Conservation (phyloP, 1,140 invertebrate species). For the Caenorhabditis latens region DNA sequence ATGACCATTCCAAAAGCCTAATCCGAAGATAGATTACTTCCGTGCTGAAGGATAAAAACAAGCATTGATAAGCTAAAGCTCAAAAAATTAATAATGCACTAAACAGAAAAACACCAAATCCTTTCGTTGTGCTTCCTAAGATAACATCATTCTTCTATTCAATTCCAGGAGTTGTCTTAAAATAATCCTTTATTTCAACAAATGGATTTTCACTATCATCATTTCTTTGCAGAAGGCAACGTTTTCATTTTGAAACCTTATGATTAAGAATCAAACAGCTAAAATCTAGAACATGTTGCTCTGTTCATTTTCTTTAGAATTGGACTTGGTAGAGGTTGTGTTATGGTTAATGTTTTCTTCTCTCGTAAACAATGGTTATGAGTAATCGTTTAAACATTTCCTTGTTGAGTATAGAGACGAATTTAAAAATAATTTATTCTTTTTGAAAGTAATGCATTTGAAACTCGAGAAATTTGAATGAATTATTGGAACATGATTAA, state of each 20-base stretch:
- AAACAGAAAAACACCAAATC: conserved; percentile 20
- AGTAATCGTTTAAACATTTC: background rate
- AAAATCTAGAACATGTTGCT: too few species aligned
- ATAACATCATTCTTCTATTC: background rate
- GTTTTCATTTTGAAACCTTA: conserved; percentile 20
- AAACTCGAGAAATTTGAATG: background rate
- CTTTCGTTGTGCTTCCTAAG: background rate
- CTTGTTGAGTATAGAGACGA: background rate
- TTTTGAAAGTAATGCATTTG: background rate
- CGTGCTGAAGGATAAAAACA: background rate
- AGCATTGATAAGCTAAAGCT: background rate
- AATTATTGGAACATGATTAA: background rate
- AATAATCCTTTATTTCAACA: conserved; percentile 22
- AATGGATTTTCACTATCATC: background rate
- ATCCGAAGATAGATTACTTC: background rate
- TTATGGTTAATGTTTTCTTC: background rate
- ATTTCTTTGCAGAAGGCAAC: background rate
- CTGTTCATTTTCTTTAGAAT: background rate
- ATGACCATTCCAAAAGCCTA: background rate
- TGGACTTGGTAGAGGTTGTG: background rate
- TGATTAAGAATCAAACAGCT: background rate
- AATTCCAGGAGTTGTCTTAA: background rate
- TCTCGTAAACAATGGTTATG: background rate
- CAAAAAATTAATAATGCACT: conserved; percentile 36
- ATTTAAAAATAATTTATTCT: background rate